Percentiles rank a stretch among this genome's conserved stretches.
These are phyloP conservation scores for Zaprionus tsacasi DNA, from an alignment of 1,140 invertebrate genomes.

Conservation along the genomic window DNA sequence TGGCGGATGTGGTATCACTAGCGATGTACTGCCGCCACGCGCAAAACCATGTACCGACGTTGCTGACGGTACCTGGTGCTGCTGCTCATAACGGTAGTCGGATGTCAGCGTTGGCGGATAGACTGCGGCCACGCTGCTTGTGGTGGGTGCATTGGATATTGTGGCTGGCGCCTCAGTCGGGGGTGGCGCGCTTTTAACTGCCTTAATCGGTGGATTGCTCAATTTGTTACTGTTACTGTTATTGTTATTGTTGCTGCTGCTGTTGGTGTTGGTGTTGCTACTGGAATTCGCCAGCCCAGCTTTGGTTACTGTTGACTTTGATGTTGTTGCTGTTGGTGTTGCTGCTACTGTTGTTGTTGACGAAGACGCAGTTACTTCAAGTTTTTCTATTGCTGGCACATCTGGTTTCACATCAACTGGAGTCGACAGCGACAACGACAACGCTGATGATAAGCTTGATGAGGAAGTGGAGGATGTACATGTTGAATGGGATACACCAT, in stretches of 20 bases:
- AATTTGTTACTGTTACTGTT: constrained; percentile 52
- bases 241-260: constrained; percentile 17
- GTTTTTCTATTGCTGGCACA: constrained; percentile 42
- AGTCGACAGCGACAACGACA: not conserved
- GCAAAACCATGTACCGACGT: constrained; percentile 40
- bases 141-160: constrained; percentile 70
- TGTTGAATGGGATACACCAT: not conserved
- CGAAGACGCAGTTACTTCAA: constrained; percentile 2
- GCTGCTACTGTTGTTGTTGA: constrained; percentile 17
- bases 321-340: constrained; percentile 12
- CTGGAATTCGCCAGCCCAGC: constrained; percentile 18
- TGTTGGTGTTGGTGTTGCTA: constrained; percentile 16
- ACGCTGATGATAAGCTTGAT: constrained; percentile 3
- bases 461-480: constrained; percentile 6
- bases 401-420: constrained; percentile 60
- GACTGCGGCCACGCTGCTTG: constrained; percentile 45
- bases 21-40: constrained; percentile 46
- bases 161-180: constrained; percentile 74
- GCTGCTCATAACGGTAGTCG: constrained; percentile 68
- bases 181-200: constrained; percentile 67
- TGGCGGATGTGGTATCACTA: constrained; percentile 69
- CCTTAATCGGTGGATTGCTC: constrained; percentile 76
- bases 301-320: constrained; percentile 41
- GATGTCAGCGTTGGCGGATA: constrained; percentile 56
- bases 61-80: constrained; percentile 20